These are phyloP conservation scores for Callionymus lyra DNA, from an alignment of 2,113 vertebrate genomes.

Conservation along the genomic window DNA sequence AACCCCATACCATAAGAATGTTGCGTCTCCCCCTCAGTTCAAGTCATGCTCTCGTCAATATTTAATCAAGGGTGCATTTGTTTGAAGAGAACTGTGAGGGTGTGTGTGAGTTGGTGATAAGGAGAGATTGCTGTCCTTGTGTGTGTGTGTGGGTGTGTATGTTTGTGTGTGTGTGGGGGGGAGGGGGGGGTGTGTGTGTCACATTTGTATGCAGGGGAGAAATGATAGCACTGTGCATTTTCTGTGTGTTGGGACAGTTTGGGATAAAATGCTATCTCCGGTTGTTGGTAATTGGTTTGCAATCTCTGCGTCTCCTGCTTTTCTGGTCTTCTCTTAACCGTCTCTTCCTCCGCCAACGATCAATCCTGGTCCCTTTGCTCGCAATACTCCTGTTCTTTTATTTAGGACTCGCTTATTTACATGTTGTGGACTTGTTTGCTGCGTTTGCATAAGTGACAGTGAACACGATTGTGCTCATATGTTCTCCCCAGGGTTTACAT, in stretches of 20 bases:
- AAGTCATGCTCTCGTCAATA: constrained; percentile 61
- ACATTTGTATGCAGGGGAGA: constrained; percentile 32
- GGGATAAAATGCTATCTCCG: constrained; percentile 50
- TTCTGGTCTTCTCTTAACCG: constrained; percentile 2
- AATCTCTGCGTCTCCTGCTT: constrained; percentile 20
- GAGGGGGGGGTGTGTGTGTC: constrained; percentile 11
- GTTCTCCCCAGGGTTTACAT: constrained; percentile 31
- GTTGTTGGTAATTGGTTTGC: constrained; percentile 40
- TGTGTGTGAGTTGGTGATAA: constrained; percentile 44
- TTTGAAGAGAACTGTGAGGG: constrained; percentile 50
- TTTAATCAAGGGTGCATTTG: constrained; percentile 64
- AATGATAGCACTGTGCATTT: constrained; percentile 18
- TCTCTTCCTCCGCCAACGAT: constrained; percentile 23
- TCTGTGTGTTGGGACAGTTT: constrained; percentile 31
- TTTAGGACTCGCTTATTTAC: constrained; percentile 27
- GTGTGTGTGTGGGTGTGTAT: constrained; percentile 14
- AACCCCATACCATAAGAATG: constrained; percentile 39
- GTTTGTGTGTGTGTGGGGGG: constrained; percentile 34
- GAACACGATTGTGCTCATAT: constrained; percentile 18
- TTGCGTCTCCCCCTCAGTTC: constrained; percentile 35
- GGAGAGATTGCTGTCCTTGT: constrained; percentile 23
- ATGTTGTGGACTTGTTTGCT: constrained; percentile 37
- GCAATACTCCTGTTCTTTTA: constrained; percentile 13
- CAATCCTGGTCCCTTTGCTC: constrained; percentile 25
- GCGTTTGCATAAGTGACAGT: constrained; percentile 35